phyloP scores from a whole-genome alignment of 2,797 vertebrate species.

The Morus bassanus region DNA sequence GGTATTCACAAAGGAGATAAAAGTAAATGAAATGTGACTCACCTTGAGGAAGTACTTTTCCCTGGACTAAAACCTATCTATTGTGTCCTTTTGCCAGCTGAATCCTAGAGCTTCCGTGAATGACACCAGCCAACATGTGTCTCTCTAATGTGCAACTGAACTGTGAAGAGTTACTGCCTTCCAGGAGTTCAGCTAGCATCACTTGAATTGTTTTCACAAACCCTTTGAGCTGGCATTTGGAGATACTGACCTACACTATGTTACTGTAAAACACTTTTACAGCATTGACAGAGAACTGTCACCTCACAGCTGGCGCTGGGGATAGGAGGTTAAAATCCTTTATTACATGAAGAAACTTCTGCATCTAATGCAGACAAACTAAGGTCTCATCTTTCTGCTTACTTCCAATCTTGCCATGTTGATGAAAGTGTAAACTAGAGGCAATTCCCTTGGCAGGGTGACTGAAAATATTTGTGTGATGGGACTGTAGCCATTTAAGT shows the following conservation, averaged over 20 bases:
- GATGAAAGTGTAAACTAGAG: not conserved
- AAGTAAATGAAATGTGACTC: not conserved
- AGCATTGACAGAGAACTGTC: not conserved
- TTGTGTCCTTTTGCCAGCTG: constrained; percentile 18
- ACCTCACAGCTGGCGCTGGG: not conserved
- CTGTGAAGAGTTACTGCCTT: not conserved
- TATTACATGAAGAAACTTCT: not conserved
- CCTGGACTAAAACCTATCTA: not conserved
- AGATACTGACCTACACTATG: not conserved
- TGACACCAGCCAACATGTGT: not conserved
- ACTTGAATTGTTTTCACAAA: constrained; percentile 27
- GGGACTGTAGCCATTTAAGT: not conserved
- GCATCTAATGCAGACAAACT: not conserved
- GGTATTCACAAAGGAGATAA: not conserved
- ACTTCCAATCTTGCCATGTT: not conserved
- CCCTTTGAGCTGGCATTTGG: not conserved
- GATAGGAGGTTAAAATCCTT: not conserved
- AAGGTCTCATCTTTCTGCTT: not conserved
- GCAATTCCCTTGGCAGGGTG: not conserved
- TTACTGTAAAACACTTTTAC: not conserved
- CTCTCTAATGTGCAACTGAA: not conserved
- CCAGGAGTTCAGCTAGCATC: not conserved
- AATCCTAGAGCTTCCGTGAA: constrained; percentile 5
- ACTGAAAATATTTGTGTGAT: not conserved
- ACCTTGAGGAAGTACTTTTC: not conserved